Conservation (phyloP, 1,140 invertebrate genomes). For the Periplaneta americana region DNA sequence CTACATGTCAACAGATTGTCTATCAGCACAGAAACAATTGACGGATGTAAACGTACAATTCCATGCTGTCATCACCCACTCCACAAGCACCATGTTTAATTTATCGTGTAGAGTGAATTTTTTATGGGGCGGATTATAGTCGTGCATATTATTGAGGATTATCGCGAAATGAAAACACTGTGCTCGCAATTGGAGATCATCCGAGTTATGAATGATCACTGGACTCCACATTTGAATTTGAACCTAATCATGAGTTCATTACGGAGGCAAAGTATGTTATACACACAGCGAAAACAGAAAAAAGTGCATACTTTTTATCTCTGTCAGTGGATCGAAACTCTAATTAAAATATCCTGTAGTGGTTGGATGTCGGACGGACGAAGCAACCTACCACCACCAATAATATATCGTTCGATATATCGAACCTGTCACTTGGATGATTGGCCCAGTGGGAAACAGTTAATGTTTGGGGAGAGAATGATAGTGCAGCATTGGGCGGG, state of each 20-base stretch:
- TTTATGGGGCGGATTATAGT: not conserved
- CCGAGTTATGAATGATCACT: not conserved
- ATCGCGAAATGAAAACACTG: not conserved
- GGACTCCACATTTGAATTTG: not conserved
- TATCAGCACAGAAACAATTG: too few species aligned
- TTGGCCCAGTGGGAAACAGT: not conserved
- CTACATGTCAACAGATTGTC: too few species aligned
- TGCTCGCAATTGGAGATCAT: not conserved
- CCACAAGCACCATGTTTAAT: not conserved
- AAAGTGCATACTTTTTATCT: not conserved
- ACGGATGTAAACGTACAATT: not conserved
- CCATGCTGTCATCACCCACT: not conserved
- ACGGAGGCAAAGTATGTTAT: not conserved
- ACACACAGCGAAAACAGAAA: not conserved
- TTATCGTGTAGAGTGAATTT: not conserved
- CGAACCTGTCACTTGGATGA: not conserved
- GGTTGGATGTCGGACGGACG: not conserved
- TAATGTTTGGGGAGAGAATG: not conserved
- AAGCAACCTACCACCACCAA: not conserved
- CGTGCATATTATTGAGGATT: not conserved
- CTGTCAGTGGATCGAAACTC: not conserved
- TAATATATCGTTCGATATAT: not conserved
- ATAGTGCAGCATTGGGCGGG: not conserved
- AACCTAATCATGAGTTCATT: not conserved
- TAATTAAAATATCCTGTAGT: not conserved